Evolutionary conservation across 2,113 vertebrate genomes (phyloP).

Genomic region (Hemiprocne comata): DNA sequence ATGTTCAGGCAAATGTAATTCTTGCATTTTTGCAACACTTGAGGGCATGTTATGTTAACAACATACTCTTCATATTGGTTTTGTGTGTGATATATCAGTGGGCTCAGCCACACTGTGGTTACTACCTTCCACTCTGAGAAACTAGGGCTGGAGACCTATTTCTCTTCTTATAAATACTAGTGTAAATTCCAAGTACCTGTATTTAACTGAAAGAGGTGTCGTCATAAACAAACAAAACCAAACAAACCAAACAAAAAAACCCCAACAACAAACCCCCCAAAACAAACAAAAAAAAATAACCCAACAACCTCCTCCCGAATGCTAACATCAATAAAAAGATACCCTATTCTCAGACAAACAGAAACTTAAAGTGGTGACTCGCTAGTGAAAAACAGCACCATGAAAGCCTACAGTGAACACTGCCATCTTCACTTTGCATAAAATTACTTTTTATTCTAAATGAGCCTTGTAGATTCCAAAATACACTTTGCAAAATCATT

Average conservation of each 20-base stretch:
- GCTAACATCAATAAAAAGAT: not conserved
- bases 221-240: not conserved
- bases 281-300: not conserved
- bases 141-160: not conserved
- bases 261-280: too few relatives aligned
- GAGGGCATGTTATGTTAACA: not conserved
- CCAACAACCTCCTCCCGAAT: not conserved
- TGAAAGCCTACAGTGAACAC: not conserved
- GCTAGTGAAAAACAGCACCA: accelerated
- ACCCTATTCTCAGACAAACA: not conserved
- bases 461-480: not conserved
- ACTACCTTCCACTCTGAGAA: not conserved
- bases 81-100: not conserved
- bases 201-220: not conserved
- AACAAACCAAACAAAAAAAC: too few relatives aligned
- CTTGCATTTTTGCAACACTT: not conserved
- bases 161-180: not conserved
- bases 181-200: not conserved
- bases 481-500: not conserved
- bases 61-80: not conserved
- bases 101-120: not conserved
- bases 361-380: not conserved
- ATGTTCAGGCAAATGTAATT: not conserved
- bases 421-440: not conserved
- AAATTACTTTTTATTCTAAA: not conserved